Base-by-base conservation (phyloP, 2,888 invertebrate species). In the Blastobasis lacticolella region DNA sequence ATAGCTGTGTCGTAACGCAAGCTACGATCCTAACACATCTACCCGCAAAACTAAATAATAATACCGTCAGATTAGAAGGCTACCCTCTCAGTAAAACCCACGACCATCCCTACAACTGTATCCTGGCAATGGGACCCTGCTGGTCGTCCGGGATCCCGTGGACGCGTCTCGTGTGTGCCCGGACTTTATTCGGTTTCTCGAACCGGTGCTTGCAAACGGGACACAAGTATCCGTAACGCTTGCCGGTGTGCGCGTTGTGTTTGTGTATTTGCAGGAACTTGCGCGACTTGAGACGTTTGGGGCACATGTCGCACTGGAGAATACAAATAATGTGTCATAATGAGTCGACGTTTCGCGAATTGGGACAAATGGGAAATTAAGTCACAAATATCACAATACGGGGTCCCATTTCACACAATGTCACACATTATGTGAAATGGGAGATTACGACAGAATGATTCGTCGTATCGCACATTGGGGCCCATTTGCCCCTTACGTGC, bases 261-360 rank as follows among this genome's bases (percentile, higher is more conserved):
- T 81, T 82, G 71, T 87, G 87, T 3, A 87, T 87, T 57, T 86
- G 84, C 0, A 86, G 84, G 66, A 86, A 81, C 69, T 86, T 86
- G 63, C 76, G 75, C 42, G 86, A 86, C 57, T 85, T 84, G 52
- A 87, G 66, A 45, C 75, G 71, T 57, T 86, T 86, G 4, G 83
- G 82, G 61, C 87, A 87, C 72, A 85, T 69, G 71, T 83, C 85
- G 63, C 87, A 86, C 86, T 87, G 66, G 37, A 46, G 37, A 47
- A 46, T 23, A 23, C 23, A 23, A 23, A 23, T 23, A 23, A 23
- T 23, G 1, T 23, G 23, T 23, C 1, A 23, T 23, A 23, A 2
- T 23, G 23, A 3, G 23, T 23, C 23, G 23, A 1, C 23, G 23
- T 23, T 2, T 23, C 23, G 23, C 23, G 1, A 1, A 23, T 23